Evolutionary conservation across 2,797 vertebrate species (phyloP).

Genomic region (Takifugu rubripes): DNA sequence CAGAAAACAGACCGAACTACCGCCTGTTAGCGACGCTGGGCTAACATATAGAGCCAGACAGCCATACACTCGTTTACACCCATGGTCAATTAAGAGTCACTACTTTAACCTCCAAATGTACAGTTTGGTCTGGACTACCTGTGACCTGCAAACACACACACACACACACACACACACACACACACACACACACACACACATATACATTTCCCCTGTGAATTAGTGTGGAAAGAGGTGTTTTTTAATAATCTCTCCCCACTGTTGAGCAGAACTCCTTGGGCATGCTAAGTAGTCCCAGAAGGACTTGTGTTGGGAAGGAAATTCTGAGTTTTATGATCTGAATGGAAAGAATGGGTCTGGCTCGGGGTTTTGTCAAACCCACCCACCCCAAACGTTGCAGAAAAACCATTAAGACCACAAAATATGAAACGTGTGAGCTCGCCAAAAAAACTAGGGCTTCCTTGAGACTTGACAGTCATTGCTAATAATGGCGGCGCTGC

Average conservation of each 20-base stretch:
- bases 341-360: constrained; percentile 72
- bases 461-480: constrained; percentile 46
- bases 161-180: too few species aligned
- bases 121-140: too few species aligned
- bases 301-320: constrained; percentile 58
- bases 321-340: constrained; percentile 63
- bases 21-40: too few species aligned
- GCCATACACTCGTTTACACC: too few species aligned
- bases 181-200: too few species aligned
- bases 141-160: too few species aligned
- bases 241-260: constrained; percentile 54
- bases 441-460: constrained; percentile 43
- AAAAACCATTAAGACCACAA: constrained; percentile 64
- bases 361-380: constrained; percentile 64
- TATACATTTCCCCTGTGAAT: constrained; percentile 34
- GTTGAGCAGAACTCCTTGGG: constrained; percentile 27
- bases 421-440: constrained; percentile 66
- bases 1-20: too few species aligned
- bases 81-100: too few species aligned
- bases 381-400: constrained; percentile 58
- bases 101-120: too few species aligned
- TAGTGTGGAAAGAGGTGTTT: constrained; percentile 50
- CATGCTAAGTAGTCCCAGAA: constrained; percentile 51
- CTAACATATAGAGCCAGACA: too few species aligned
- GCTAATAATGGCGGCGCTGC: constrained; percentile 17